phyloP scores from a whole-genome alignment of 2,888 invertebrate genomes.

The Stenchaetothrips biformis region DNA sequence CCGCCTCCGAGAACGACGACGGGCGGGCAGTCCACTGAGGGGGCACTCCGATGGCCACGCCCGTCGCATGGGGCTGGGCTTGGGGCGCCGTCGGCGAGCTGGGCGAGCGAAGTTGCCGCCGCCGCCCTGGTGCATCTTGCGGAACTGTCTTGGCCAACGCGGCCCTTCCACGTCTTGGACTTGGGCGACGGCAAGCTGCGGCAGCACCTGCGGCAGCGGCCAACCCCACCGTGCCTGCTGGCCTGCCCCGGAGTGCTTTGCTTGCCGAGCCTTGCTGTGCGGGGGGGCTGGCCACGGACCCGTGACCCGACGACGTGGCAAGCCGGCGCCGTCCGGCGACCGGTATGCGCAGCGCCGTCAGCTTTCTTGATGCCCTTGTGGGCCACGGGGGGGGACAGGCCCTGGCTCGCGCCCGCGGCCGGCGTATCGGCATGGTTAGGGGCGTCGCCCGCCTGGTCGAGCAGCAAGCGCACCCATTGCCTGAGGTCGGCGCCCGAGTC shows the following conservation, averaged over 20 bases:
- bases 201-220: slow-evolving; percentile 33
- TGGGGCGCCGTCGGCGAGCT: slow-evolving; percentile 50
- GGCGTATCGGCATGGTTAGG: slow-evolving; percentile 49
- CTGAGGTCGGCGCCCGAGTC: slow-evolving; percentile 73
- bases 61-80: slow-evolving; percentile 51
- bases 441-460: slow-evolving; percentile 56
- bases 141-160: slow-evolving; percentile 75
- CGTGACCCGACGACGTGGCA: slow-evolving; percentile 54
- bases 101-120: slow-evolving; percentile 46
- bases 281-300: slow-evolving; percentile 52
- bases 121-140: slow-evolving; percentile 66
- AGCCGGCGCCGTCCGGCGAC: slow-evolving; percentile 52
- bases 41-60: slow-evolving; percentile 79
- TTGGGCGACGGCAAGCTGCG: slow-evolving; percentile 57
- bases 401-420: slow-evolving; percentile 45
- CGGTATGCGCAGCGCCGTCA: slow-evolving; percentile 55
- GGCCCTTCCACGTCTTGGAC: slow-evolving; percentile 87
- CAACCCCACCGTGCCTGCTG: slow-evolving; percentile 38
- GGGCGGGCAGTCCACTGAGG: slow-evolving; percentile 80
- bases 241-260: slow-evolving; percentile 34
- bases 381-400: slow-evolving; percentile 52
- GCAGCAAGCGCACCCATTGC: slow-evolving; percentile 72
- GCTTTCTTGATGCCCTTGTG: slow-evolving; percentile 55
- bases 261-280: slow-evolving; percentile 44
- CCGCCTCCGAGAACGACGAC: slow-evolving; percentile 65